Percentiles rank a stretch among this genome's conserved stretches.
These are phyloP conservation scores for Achlya flavicornis DNA, from an alignment of 2,888 invertebrate genomes.

Conservation along the genomic window DNA sequence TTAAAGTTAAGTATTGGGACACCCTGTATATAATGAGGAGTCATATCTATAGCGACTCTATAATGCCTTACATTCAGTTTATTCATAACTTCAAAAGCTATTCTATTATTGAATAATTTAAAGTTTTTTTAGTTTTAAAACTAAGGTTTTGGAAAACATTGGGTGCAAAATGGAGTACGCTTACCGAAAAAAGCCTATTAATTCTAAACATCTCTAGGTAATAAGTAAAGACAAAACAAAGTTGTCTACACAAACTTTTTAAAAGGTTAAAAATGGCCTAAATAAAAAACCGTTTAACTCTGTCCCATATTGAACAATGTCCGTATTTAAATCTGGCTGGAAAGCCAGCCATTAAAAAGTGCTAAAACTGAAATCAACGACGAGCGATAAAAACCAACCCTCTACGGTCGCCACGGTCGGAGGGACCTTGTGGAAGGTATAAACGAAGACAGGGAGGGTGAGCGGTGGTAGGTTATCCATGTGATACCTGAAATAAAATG, in stretches of 20 bases:
- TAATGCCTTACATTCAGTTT: no score
- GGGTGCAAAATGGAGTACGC: no score
- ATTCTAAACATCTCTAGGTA: no score
- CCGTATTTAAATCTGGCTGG: slow-evolving; percentile 37
- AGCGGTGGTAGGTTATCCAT: not conserved
- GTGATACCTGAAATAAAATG: not conserved
- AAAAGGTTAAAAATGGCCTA: not conserved
- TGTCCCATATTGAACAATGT: not conserved
- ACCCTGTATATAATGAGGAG: no score
- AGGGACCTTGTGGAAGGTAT: not conserved
- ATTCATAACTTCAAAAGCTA: no score
- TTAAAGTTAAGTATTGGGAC: not conserved
- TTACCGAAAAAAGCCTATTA: no score
- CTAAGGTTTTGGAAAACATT: no score
- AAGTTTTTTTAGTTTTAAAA: no score
- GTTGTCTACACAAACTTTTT: not conserved
- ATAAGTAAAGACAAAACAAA: not conserved
- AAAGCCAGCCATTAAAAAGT: slow-evolving; percentile 63
- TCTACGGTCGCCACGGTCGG: slow-evolving; percentile 18
- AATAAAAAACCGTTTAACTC: not conserved
- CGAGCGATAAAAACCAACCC: slow-evolving; percentile 57
- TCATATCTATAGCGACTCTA: no score
- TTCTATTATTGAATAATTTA: no score
- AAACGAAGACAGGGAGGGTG: not conserved
- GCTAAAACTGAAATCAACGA: slow-evolving; percentile 70